Evolutionary conservation across 2,797 vertebrate species (phyloP).

Genomic region (Mus caroli): DNA sequence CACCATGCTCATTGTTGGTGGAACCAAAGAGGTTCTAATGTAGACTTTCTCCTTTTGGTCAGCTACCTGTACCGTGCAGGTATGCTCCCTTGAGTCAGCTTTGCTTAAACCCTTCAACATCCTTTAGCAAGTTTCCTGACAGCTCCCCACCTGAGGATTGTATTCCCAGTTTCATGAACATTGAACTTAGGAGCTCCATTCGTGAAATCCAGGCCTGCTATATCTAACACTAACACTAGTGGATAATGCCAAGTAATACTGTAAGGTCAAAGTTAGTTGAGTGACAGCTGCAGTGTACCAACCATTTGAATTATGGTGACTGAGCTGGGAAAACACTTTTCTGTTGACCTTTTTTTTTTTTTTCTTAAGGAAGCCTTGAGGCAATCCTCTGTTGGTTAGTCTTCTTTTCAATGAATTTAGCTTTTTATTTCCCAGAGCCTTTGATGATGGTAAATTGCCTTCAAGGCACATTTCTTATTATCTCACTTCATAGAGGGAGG

Average conservation of each 20-base stretch:
- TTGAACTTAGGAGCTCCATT: neutral
- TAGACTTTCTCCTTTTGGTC: neutral
- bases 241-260: neutral
- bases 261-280: neutral
- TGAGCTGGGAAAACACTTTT: neutral
- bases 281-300: neutral
- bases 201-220: neutral
- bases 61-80: neutral
- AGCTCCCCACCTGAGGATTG: neutral
- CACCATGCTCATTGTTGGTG: neutral
- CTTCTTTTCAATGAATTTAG: neutral
- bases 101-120: neutral
- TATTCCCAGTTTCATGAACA: neutral
- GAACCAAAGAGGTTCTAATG: neutral
- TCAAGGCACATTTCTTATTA: neutral
- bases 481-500: neutral
- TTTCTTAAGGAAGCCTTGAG: neutral
- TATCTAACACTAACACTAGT: neutral
- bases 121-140: neutral
- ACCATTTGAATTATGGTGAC: neutral
- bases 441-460: neutral
- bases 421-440: neutral
- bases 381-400: neutral
- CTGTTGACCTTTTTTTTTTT: too few relatives aligned
- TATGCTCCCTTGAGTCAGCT: neutral